Evolutionary conservation across 2,888 invertebrate species (phyloP), one percentile per base, ranked within the genome.

Genomic region (Xestia c-nigrum): DNA sequence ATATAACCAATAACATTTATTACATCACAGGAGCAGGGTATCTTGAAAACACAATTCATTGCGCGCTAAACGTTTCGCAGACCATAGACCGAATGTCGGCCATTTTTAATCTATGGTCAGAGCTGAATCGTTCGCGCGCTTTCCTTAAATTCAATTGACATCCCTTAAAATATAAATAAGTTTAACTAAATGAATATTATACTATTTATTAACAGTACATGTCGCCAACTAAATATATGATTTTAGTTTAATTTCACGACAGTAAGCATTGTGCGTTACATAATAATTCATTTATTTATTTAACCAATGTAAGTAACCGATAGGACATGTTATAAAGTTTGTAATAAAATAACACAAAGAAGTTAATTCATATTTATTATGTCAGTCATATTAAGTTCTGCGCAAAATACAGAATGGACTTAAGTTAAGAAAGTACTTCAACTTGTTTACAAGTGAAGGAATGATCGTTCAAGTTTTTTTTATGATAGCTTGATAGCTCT

Each of bases 1-100:
- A 96, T 96, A 96, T 96, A 96, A 96, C 96, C 96, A 96, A 96
- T 96, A 96, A 96, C 96, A 96, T 96, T 96, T 96, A 96, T 96
- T 96, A 96, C 95, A 96, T 96, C 96, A 96, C 96, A 96, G 96
- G 96, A 96, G 95, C 93, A 94, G 96, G 96, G 96, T 96, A 96
- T 94, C 93, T 94, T 96, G 94, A 95, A 94, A 96, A 96, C 96
- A 96, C 94, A 96, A 95, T 94, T 92, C 92, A 92, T 92, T 93
- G 92, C 92, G 91, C 92, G 89, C 90, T 87, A 88, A 90, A 92
- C 87, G 84, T 84, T 86, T 82, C 89, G 81, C 81, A 85, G 72
- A 85, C 90, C 92, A 92, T 88, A 93, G 89, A 92, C 90, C 88
- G 85, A 76, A 72, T 66, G 73, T 76, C 74, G 65, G 80, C 85